Evolutionary conservation across 64 coral and sea anemone genomes (phyloP).

Genomic region (Actinia tenebrosa): DNA sequence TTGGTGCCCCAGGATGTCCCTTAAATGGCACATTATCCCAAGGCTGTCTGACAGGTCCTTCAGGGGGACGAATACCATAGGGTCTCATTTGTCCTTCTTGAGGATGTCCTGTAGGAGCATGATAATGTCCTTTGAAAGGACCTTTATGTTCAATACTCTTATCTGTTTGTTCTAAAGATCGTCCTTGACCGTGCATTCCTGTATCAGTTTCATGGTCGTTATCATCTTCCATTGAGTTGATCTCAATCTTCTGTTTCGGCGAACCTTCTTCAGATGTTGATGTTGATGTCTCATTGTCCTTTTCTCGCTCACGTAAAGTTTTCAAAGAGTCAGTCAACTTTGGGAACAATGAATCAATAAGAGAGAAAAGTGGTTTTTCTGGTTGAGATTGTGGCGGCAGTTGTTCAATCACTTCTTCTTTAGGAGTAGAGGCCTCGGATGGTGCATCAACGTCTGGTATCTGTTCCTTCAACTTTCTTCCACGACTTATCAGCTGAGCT

Average conservation of each 20-base stretch:
- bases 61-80: background rate
- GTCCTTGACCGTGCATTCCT: background rate
- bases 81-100: background rate
- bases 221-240: conserved; percentile 16
- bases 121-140: background rate
- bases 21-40: background rate
- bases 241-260: conserved; percentile 16
- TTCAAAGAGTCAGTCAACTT: conserved; percentile 89
- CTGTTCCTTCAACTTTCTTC: conserved; percentile 67
- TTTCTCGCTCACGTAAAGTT: conserved; percentile 63
- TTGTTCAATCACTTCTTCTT: background rate
- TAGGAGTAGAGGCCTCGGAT: conserved; percentile 21
- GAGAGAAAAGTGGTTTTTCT: conserved; percentile 59
- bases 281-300: conserved; percentile 26
- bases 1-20: background rate
- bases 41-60: conserved; percentile 12
- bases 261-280: conserved; percentile 34
- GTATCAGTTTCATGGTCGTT: conserved; percentile 1
- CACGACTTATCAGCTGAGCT: conserved; percentile 75
- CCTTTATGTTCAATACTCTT: conserved; percentile 8
- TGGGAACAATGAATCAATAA: conserved; percentile 90
- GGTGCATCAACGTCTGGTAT: conserved; percentile 22
- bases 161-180: background rate
- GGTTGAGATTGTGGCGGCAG: background rate
- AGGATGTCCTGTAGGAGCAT: background rate